A percentile compares a stretch with the other conserved stretches of the same genome.
phyloP scores from a whole-genome alignment of 2,797 vertebrate genomes.

The Enteromius trimaculatus region DNA sequence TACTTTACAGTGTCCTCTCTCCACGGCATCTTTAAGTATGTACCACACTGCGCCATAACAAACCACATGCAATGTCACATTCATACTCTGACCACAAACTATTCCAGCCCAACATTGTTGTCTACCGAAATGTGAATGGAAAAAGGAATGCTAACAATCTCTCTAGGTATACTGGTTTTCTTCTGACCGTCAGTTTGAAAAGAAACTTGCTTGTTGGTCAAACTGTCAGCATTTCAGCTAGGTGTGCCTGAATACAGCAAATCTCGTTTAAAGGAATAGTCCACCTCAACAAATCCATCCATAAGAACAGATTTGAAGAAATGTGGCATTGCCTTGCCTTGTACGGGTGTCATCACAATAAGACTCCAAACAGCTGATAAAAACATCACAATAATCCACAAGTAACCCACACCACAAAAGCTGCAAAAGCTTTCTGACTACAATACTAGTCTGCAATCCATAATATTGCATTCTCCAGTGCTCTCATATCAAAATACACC shows the following conservation, averaged over 20 bases:
- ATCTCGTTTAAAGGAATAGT: background rate
- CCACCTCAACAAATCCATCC: background rate
- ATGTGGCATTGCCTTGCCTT: no score
- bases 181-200: background rate
- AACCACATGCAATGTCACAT: background rate
- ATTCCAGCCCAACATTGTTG: background rate
- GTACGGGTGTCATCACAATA: background rate
- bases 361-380: background rate
- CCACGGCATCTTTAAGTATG: background rate
- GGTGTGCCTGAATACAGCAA: background rate
- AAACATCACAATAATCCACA: background rate
- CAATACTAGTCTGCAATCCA: background rate
- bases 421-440: background rate
- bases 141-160: background rate
- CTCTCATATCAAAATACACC: background rate
- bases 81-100: background rate
- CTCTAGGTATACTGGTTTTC: background rate
- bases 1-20: slow-evolving; percentile 11
- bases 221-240: background rate
- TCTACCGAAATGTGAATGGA: background rate
- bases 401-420: background rate
- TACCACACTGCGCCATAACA: background rate
- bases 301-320: no score
- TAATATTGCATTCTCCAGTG: no score
- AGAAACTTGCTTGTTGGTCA: no score